These are phyloP conservation scores for Heliconius erato DNA, from an alignment of 2,888 invertebrate genomes.

Conservation along the genomic window DNA sequence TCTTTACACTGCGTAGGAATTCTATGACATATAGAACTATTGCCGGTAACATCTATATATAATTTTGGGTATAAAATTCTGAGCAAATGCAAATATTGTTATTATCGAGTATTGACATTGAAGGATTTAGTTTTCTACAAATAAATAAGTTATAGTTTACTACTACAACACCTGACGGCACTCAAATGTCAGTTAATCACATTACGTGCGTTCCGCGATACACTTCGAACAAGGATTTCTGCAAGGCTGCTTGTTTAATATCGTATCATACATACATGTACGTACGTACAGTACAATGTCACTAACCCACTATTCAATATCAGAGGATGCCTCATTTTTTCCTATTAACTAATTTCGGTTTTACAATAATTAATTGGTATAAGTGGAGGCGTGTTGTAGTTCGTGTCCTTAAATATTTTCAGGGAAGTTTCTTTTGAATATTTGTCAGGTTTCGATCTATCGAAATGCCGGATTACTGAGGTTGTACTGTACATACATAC, in stretches of 20 bases:
- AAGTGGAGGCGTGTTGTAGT: no score
- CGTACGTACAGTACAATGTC: not conserved
- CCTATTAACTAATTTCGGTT: no score
- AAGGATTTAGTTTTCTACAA: not conserved
- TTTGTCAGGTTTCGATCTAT: no score
- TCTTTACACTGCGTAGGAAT: no score
- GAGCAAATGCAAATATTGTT: not conserved
- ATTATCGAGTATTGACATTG: not conserved
- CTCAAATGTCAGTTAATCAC: not conserved
- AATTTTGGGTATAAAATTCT: no score
- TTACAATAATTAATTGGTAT: no score
- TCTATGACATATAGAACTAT: no score
- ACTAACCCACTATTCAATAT: not conserved
- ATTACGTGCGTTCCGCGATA: not conserved
- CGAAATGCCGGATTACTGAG: not conserved
- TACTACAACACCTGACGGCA: not conserved
- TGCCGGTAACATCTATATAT: no score
- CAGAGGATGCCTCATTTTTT: no score
- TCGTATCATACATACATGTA: not conserved
- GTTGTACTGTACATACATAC: not conserved
- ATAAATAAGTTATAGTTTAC: not conserved
- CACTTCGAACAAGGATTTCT: not conserved
- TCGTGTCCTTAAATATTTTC: no score
- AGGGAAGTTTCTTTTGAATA: no score
- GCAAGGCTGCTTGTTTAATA: not conserved